phyloP scores from a whole-genome alignment of 2,888 invertebrate genomes.

The Rhyacophila evoluta region DNA sequence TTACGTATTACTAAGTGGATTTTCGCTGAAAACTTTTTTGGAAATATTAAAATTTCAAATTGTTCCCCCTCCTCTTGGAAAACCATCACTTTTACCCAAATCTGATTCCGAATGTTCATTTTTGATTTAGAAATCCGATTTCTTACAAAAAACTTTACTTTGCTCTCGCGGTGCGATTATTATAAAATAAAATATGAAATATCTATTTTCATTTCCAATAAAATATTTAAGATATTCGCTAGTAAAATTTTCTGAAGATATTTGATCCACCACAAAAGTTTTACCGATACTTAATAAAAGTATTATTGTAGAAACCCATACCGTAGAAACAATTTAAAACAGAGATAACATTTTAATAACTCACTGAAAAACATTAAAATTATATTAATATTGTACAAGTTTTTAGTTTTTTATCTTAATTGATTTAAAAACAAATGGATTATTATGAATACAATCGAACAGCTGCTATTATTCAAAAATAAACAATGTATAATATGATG shows the following conservation, averaged over 20 bases:
- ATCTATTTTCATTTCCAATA: conserved; percentile 6
- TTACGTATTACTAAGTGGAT: conserved; percentile 24
- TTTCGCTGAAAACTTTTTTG: conserved; percentile 18
- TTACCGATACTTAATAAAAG: not conserved
- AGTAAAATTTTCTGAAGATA: not conserved
- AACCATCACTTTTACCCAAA: conserved; percentile 15
- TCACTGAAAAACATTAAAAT: too few species aligned
- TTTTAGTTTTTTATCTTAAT: too few species aligned
- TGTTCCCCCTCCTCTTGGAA: not conserved
- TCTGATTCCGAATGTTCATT: conserved; percentile 11
- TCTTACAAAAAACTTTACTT: not conserved
- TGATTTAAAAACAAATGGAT: too few species aligned
- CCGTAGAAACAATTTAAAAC: too few species aligned
- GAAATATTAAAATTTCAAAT: conserved; percentile 24
- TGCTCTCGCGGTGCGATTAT: not conserved
- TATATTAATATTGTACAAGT: too few species aligned
- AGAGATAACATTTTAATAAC: too few species aligned
- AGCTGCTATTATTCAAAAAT: too few species aligned
- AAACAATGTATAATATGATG: too few species aligned
- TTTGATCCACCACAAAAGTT: not conserved
- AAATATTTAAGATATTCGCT: not conserved
- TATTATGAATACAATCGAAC: too few species aligned
- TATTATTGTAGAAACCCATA: too few species aligned
- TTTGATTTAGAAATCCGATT: conserved; percentile 22
- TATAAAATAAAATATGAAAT: not conserved